A percentile compares a stretch with the other conserved stretches of the same genome.
Conservation (phyloP, 2,888 invertebrate genomes). For the Xestobium rufovillosum region DNA sequence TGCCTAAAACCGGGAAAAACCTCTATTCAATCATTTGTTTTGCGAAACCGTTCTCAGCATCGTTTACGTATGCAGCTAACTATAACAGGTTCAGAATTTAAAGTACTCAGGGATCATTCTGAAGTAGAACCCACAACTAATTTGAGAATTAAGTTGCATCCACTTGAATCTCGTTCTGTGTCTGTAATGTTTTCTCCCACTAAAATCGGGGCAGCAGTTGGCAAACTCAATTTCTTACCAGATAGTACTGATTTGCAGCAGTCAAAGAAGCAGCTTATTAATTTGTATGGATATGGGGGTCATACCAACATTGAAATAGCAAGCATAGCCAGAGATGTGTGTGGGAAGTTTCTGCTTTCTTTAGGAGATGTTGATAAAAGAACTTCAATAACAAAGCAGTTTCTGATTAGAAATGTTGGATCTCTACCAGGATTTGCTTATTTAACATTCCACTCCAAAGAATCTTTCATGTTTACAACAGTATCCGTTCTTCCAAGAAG, state of each 20-base stretch:
- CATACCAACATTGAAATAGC: constrained; percentile 46
- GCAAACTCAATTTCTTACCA: constrained; percentile 49
- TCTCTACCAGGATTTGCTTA: constrained; percentile 48
- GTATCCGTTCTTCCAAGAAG: constrained; percentile 32
- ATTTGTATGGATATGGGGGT: constrained; percentile 55
- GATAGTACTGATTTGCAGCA: constrained; percentile 33
- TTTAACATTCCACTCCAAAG: constrained; percentile 31
- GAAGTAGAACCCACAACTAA: constrained; percentile 37
- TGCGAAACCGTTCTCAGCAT: constrained; percentile 51
- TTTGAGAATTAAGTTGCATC: constrained; percentile 44
- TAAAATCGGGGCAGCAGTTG: constrained; percentile 46
- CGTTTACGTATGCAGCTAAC: constrained; percentile 49
- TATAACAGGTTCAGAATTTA: constrained; percentile 46
- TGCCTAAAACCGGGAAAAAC: constrained; percentile 50
- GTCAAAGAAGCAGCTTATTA: constrained; percentile 36
- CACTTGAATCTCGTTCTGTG: constrained; percentile 51
- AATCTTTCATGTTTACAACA: constrained; percentile 27
- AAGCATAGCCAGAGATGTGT: constrained; percentile 48
- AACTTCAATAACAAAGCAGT: constrained; percentile 41
- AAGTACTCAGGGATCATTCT: constrained; percentile 34
- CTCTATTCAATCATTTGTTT: constrained; percentile 47
- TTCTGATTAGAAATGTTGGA: constrained; percentile 50
- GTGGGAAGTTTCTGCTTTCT: constrained; percentile 51
- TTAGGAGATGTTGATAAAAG: constrained; percentile 49
- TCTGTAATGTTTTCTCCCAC: constrained; percentile 51